A percentile compares a stretch with the other conserved stretches of the same genome.
Conservation (phyloP, 1,140 invertebrate genomes). For the Polypedilum pembai region DNA sequence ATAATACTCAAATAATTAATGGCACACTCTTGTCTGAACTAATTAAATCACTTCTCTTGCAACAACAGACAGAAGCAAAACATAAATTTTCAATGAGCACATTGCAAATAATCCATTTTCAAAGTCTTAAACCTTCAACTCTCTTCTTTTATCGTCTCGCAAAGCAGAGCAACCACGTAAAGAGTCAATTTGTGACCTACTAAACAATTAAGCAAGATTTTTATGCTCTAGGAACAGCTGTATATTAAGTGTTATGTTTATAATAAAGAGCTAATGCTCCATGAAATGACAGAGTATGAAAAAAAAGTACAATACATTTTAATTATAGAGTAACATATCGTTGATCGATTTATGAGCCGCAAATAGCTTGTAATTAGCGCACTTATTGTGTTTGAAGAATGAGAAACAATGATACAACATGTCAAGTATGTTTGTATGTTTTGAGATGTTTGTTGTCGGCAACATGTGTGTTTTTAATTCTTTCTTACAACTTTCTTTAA, state of each 20-base stretch:
- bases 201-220: slow-evolving; percentile 12
- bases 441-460: background rate
- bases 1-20: background rate
- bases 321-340: background rate
- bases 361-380: slow-evolving; percentile 12
- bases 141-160: background rate
- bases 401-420: background rate
- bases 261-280: background rate
- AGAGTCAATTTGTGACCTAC: slow-evolving; percentile 2
- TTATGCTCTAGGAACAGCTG: background rate
- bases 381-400: background rate
- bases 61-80: too few species aligned
- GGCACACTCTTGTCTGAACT: background rate
- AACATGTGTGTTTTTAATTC: background rate
- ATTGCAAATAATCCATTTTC: background rate
- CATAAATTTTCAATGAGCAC: background rate
- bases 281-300: background rate
- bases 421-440: background rate
- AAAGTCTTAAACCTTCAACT: background rate
- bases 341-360: background rate
- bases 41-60: background rate
- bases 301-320: background rate
- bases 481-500: background rate
- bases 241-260: background rate
- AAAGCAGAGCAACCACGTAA: background rate